These are phyloP conservation scores for Neoascia interrupta DNA, from an alignment of 2,888 invertebrate species.

Conservation along the genomic window DNA sequence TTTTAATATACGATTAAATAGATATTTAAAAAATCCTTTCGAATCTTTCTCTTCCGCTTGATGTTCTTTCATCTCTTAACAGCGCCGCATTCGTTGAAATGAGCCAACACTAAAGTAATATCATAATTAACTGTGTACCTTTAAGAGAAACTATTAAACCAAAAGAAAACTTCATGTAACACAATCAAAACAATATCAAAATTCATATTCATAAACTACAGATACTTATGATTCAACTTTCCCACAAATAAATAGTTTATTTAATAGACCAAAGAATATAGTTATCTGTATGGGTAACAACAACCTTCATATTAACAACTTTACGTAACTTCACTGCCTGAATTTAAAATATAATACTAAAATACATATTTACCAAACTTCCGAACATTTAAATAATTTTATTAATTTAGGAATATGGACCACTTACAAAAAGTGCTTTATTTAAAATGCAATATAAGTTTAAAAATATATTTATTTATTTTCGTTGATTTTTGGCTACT, in stretches of 20 bases:
- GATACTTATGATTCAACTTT: too few relatives aligned
- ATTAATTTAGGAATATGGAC: too few relatives aligned
- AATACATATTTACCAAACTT: background rate
- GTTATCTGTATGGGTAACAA: too few relatives aligned
- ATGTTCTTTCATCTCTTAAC: background rate
- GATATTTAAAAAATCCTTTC: background rate
- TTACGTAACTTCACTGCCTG: constrained; percentile 51
- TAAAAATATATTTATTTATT: constrained; percentile 24
- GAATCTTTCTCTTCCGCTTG: too few relatives aligned
- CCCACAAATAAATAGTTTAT: background rate
- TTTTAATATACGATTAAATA: too few relatives aligned
- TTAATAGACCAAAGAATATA: background rate
- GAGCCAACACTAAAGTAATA: constrained; percentile 43
- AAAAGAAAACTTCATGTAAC: constrained; percentile 12
- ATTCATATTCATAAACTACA: constrained; percentile 1
- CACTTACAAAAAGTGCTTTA: constrained; percentile 61
- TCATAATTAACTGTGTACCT: constrained; percentile 67
- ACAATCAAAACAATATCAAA: constrained; percentile 40
- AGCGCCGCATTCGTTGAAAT: too few relatives aligned
- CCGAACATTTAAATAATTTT: background rate
- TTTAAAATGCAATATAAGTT: constrained; percentile 40
- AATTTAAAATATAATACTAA: too few relatives aligned
- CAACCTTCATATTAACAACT: too few relatives aligned
- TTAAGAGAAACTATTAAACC: constrained; percentile 46
- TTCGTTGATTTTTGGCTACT: constrained; percentile 38